Base-by-base conservation (phyloP, 2,797 vertebrate genomes). In the Phylloscopus collybita region DNA sequence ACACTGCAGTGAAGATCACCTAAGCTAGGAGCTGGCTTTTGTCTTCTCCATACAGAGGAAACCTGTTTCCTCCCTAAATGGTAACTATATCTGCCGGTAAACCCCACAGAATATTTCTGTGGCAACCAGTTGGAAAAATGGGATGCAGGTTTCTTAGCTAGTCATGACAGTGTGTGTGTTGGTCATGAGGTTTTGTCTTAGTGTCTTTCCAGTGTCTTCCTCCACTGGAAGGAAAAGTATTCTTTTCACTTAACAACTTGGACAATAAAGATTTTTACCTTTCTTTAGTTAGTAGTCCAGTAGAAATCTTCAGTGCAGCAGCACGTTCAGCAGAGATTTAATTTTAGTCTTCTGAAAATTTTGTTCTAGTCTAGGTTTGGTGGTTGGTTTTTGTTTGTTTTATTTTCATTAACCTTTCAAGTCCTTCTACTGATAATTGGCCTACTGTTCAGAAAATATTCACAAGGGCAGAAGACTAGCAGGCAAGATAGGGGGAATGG, bases 281-380 rank as follows among this genome's bases (percentile, higher is more conserved):
- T 60, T 76, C n/a, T 78, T 82, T 36, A 42, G 0, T 73, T 80
- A 83, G 34, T 70, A 80, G 36, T 64, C 8, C 26, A 70, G 16
- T 67, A 40, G 71, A 91, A 87, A 57, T 86, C 67, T 62, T 89
- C 32, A 23, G 21, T 71, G 53, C 19, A 26, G 15, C 50, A 69
- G 2, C 38, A 57, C 1, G 3, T 87, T 78, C 16, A 61, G 20
- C 42, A 61, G 42, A 79, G 44, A 40, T 13, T 78, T 32, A 67
- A 88, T 86, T 90, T 90, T 75, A 61, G 36, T 91, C 18, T 40
- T 72, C 61, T 86, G 76, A 72, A 86, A 88, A 91, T 60, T 18
- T 9, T 91, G 18, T 64, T 17, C 36, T 32, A 32, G 11, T 72
- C 3, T 21, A 59, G 26, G 4, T 79, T 75, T 92, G n/a, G 38